Evolutionary conservation across 2,888 invertebrate species (phyloP).

Genomic region (Torymus auratus): DNA sequence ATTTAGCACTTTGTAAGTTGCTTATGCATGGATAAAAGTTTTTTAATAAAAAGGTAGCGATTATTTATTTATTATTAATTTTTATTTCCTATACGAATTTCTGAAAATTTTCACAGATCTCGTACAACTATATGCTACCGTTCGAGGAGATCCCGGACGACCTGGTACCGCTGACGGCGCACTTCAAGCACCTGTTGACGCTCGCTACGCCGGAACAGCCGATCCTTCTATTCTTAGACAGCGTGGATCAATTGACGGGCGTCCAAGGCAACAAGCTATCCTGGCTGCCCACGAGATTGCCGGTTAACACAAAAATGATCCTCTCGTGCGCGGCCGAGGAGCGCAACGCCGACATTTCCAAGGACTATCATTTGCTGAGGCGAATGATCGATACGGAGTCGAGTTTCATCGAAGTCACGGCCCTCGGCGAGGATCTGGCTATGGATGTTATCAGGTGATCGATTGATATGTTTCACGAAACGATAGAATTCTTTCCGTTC

Average conservation of each 20-base stretch:
- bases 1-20: background rate
- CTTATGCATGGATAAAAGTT: background rate
- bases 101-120: constrained; percentile 80
- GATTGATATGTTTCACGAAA: background rate
- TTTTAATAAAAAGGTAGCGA: no score
- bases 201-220: constrained; percentile 90
- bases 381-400: constrained; percentile 93
- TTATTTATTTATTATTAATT: no score
- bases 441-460: constrained; percentile 87
- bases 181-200: constrained; percentile 95
- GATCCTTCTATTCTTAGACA: constrained; percentile 93
- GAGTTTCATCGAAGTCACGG: constrained; percentile 92
- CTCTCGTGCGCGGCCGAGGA: constrained; percentile 94
- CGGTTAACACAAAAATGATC: constrained; percentile 93
- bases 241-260: constrained; percentile 97
- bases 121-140: constrained; percentile 93
- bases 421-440: constrained; percentile 94
- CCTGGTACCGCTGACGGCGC: constrained; percentile 94
- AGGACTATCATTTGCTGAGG: constrained; percentile 90
- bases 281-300: constrained; percentile 95
- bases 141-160: constrained; percentile 98
- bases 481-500: no score
- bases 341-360: constrained; percentile 89
- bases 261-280: constrained; percentile 96
- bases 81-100: no score